phyloP scores from a whole-genome alignment of 2,888 invertebrate genomes.

The Plebejus anna region DNA sequence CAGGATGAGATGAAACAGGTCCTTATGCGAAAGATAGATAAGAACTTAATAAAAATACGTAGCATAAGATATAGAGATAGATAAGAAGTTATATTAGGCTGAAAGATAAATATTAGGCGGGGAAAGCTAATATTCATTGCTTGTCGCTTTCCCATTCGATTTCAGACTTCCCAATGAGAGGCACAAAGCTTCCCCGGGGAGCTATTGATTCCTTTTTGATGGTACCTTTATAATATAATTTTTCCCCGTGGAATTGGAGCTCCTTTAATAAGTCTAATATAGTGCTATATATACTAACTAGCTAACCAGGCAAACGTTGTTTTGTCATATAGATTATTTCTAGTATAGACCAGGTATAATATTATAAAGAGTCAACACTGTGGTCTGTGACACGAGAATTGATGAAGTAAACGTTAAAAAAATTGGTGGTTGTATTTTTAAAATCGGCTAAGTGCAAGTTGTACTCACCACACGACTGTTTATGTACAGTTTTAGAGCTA shows the following conservation, averaged over 20 bases:
- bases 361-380: too few species aligned
- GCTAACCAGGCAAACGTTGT: too few species aligned
- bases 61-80: too few species aligned
- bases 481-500: too few species aligned
- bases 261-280: neutral
- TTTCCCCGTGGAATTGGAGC: neutral
- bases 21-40: neutral
- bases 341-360: too few species aligned
- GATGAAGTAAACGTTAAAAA: too few species aligned
- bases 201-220: conserved; percentile 22
- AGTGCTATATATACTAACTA: neutral
- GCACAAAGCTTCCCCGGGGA: conserved; percentile 13
- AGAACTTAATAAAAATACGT: neutral
- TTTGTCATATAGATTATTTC: too few species aligned
- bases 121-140: conserved; percentile 11
- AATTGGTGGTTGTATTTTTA: too few species aligned
- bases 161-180: conserved; percentile 10
- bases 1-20: too few species aligned
- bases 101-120: neutral
- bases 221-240: conserved; percentile 13
- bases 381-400: too few species aligned
- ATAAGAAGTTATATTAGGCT: neutral
- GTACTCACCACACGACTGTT: too few species aligned
- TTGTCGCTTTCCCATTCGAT: conserved; percentile 4
- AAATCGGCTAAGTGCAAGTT: too few species aligned